These are phyloP conservation scores for Leptonema lineaticorne DNA, from an alignment of 1,140 invertebrate genomes.

Conservation along the genomic window DNA sequence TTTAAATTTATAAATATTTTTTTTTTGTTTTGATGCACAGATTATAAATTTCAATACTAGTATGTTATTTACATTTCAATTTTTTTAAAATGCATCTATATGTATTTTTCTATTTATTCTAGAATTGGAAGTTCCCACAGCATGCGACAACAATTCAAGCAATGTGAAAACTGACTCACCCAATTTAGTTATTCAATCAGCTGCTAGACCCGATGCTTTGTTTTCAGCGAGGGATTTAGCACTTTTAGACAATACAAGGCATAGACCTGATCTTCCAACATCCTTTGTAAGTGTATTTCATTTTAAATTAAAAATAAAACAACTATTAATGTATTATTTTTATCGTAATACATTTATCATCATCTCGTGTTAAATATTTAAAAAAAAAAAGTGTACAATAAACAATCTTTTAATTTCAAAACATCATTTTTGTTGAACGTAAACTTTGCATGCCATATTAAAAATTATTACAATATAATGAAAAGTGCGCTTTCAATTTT, in stretches of 20 bases:
- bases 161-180: slow-evolving; percentile 43
- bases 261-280: slow-evolving; percentile 43
- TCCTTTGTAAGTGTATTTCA: slow-evolving; percentile 45
- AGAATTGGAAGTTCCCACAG: slow-evolving; percentile 32
- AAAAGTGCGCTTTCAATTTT: not conserved
- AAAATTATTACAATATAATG: too few species aligned
- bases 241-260: slow-evolving; percentile 40
- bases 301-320: not conserved
- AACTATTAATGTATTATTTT: too few species aligned
- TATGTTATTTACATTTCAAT: too few species aligned
- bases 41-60: too few species aligned
- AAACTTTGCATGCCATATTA: not conserved
- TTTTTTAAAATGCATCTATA: too few species aligned
- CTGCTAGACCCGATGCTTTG: slow-evolving; percentile 48
- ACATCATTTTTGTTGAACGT: too few species aligned
- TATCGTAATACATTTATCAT: too few species aligned
- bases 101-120: slow-evolving; percentile 13
- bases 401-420: too few species aligned
- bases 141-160: slow-evolving; percentile 37
- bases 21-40: too few species aligned
- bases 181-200: slow-evolving; percentile 40
- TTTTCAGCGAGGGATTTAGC: slow-evolving; percentile 46
- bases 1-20: too few species aligned
- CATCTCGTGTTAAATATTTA: too few species aligned
- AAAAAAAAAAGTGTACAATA: too few species aligned